phyloP scores from a whole-genome alignment of 2,113 vertebrate genomes.

The Turdus rufiventris region DNA sequence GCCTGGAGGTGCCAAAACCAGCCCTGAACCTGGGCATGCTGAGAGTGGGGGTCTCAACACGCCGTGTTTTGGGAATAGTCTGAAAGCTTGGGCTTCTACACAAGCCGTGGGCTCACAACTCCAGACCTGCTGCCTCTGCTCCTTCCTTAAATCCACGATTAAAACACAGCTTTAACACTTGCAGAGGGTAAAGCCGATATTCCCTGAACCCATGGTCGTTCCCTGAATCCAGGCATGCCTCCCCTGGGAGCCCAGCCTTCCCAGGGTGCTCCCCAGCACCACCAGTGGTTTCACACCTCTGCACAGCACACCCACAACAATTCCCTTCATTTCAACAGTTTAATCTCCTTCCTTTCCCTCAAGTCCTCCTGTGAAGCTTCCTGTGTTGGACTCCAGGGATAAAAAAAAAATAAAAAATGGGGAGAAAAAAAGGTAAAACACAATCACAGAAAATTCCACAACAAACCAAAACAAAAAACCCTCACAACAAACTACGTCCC shows the following conservation, averaged over 20 bases:
- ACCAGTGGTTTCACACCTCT: not conserved
- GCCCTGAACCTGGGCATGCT: fast-evolving
- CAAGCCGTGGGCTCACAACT: not conserved
- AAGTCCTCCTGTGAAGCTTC: not conserved
- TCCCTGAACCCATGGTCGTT: not conserved
- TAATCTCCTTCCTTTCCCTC: slow-evolving; percentile 20
- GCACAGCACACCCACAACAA: not conserved
- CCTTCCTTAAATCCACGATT: not conserved
- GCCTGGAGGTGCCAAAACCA: not conserved
- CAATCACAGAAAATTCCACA: not conserved
- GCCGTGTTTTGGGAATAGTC: not conserved
- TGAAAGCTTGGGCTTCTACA: not conserved
- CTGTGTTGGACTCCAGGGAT: not conserved
- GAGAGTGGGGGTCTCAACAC: fast-evolving
- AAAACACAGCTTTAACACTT: not conserved
- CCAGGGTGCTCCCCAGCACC: not conserved
- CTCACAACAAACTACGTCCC: slow-evolving; percentile 68
- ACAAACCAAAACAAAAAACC: slow-evolving; percentile 38
- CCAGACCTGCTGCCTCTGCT: not conserved
- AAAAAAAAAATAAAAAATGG: not conserved
- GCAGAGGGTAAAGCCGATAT: not conserved
- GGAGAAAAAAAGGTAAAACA: not conserved
- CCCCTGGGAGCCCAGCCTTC: not conserved
- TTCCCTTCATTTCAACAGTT: slow-evolving; percentile 33
- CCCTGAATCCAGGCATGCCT: not conserved